A percentile compares a stretch with the other conserved stretches of the same genome.
Conservation (phyloP, 2,797 vertebrate genomes). For the Chaetophractus vellerosus region DNA sequence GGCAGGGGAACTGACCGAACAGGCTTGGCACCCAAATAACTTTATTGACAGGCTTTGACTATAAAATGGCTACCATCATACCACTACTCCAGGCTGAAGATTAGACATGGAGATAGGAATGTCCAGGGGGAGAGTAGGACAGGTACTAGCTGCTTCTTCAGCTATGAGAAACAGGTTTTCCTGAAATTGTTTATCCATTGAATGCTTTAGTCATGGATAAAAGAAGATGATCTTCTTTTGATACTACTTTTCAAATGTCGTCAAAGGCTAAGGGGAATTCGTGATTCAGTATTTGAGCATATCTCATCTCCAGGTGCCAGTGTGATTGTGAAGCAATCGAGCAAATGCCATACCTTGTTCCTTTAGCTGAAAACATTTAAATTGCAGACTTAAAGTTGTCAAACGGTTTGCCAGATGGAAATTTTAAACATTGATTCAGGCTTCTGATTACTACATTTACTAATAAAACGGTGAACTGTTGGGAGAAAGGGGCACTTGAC, state of each 20-base stretch:
- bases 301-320: conserved; percentile 32
- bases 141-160: conserved; percentile 23
- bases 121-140: background rate
- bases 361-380: conserved; percentile 55
- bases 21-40: background rate
- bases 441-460: conserved; percentile 14
- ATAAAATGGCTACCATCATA: background rate
- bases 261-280: conserved; percentile 34
- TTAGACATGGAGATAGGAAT: conserved; percentile 5
- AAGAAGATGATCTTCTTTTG: background rate
- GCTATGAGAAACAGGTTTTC: background rate
- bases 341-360: conserved; percentile 12
- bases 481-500: too few species aligned
- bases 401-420: conserved; percentile 56
- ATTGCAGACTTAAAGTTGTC: conserved; percentile 12
- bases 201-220: background rate
- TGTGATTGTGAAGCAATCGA: conserved; percentile 42
- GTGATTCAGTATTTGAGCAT: conserved; percentile 3
- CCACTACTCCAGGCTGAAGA: background rate
- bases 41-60: background rate
- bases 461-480: background rate
- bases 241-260: conserved; percentile 18
- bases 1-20: background rate
- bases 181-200: conserved; percentile 3
- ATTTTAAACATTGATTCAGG: background rate